These are phyloP conservation scores for Brenthis hecate DNA, from an alignment of 2,888 invertebrate genomes.

Conservation along the genomic window DNA sequence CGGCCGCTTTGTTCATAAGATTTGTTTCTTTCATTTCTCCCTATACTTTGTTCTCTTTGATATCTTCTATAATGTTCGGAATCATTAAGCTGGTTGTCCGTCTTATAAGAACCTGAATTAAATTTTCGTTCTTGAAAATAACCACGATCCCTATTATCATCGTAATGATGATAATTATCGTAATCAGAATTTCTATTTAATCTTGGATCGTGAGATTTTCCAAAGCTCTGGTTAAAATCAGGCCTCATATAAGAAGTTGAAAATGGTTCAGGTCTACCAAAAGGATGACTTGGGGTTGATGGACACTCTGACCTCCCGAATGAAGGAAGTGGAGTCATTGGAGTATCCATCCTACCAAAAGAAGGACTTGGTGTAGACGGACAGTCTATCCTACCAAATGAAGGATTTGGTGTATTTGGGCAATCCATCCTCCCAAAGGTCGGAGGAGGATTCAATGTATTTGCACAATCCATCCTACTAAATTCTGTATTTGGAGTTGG, in stretches of 20 bases:
- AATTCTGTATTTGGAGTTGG: slow-evolving; percentile 5
- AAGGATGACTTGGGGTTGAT: slow-evolving; percentile 49
- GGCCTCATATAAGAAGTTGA: slow-evolving; percentile 50
- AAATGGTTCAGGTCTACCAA: slow-evolving; percentile 36
- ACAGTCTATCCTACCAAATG: slow-evolving; percentile 25
- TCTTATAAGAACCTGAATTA: slow-evolving; percentile 41
- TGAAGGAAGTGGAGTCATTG: slow-evolving; percentile 48
- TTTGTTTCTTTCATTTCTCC: slow-evolving; percentile 49
- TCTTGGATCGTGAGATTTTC: slow-evolving; percentile 58
- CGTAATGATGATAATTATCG: slow-evolving; percentile 44
- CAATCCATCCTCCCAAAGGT: slow-evolving; percentile 43
- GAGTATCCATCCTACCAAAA: slow-evolving; percentile 44
- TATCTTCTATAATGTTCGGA: slow-evolving; percentile 46
- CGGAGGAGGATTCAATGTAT: slow-evolving; percentile 36
- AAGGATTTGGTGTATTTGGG: slow-evolving; percentile 38
- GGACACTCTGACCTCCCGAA: slow-evolving; percentile 47
- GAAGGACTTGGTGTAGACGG: slow-evolving; percentile 41
- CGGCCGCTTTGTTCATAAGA: slow-evolving; percentile 45
- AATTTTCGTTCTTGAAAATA: slow-evolving; percentile 52
- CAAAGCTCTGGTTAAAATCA: slow-evolving; percentile 42
- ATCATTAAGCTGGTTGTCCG: slow-evolving; percentile 43
- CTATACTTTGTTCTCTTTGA: slow-evolving; percentile 50
- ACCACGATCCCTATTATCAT: slow-evolving; percentile 52
- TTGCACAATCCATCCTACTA: slow-evolving; percentile 29
- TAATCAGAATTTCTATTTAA: slow-evolving; percentile 57